These are phyloP conservation scores for Hipparchia sbordonii DNA, from an alignment of 2,888 invertebrate species.

Conservation along the genomic window DNA sequence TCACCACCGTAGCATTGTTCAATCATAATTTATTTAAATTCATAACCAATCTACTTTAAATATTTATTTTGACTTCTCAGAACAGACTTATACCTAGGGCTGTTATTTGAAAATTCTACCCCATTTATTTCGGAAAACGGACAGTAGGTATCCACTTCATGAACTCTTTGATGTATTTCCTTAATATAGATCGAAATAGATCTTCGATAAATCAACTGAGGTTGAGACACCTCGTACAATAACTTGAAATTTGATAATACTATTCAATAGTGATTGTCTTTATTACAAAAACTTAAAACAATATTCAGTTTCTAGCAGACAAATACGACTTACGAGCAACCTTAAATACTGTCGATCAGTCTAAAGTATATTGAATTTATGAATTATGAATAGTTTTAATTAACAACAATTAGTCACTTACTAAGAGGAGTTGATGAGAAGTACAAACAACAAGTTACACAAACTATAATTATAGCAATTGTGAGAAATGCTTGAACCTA, in stretches of 20 bases:
- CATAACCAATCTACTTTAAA: not conserved
- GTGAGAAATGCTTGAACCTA: conserved; percentile 4
- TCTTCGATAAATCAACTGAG: too few relatives aligned
- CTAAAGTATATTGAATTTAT: too few relatives aligned
- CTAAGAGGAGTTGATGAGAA: not conserved
- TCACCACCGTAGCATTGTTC: conserved; percentile 3
- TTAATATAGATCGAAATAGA: too few relatives aligned
- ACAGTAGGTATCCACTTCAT: too few relatives aligned
- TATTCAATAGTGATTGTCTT: too few relatives aligned
- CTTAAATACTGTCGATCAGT: too few relatives aligned
- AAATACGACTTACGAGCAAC: too few relatives aligned
- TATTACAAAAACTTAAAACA: too few relatives aligned
- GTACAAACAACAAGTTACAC: not conserved
- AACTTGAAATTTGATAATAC: too few relatives aligned
- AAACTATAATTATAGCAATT: not conserved
- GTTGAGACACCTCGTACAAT: too few relatives aligned
- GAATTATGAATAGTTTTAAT: not conserved
- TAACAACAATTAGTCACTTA: not conserved
- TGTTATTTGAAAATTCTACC: not conserved
- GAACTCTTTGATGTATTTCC: too few relatives aligned
- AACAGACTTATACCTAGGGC: not conserved
- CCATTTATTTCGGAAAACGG: not conserved
- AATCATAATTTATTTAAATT: conserved; percentile 7
- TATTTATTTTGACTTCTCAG: not conserved
- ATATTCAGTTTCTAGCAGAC: too few relatives aligned